A percentile compares a stretch with the other conserved stretches of the same genome.
phyloP scores from a whole-genome alignment of 2,797 vertebrate species.

The Spinibarbus caldwelli region DNA sequence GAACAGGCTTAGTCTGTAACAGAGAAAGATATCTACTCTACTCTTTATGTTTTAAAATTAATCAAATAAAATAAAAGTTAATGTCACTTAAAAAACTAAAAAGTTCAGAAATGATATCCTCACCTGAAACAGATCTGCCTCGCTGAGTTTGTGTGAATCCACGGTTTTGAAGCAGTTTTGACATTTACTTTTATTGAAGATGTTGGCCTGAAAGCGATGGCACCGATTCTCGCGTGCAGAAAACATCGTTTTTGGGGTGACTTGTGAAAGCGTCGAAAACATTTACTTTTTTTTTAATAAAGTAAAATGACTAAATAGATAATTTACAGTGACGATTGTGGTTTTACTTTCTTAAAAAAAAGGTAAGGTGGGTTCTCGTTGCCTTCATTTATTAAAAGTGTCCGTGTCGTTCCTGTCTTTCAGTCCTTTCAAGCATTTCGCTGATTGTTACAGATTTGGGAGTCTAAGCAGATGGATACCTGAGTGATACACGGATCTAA shows the following conservation, averaged over 20 bases:
- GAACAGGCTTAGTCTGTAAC: constrained; percentile 31
- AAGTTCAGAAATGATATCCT: background rate
- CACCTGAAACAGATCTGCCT: constrained; percentile 30
- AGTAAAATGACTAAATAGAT: background rate
- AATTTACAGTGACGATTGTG: background rate
- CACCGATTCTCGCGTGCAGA: constrained; percentile 44
- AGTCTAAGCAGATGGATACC: background rate
- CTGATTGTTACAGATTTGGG: background rate
- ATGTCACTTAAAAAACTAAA: background rate
- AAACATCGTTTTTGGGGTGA: constrained; percentile 19
- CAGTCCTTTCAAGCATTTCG: background rate
- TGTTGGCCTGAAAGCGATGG: constrained; percentile 53
- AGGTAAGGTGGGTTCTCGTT: background rate
- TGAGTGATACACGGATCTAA: background rate
- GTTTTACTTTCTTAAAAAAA: background rate
- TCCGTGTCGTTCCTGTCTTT: background rate
- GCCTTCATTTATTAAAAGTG: background rate
- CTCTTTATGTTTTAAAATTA: too few relatives aligned
- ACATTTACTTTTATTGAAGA: constrained; percentile 55
- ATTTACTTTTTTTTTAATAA: background rate
- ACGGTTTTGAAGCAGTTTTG: constrained; percentile 52
- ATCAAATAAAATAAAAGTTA: background rate
- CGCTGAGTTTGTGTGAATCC: constrained; percentile 42
- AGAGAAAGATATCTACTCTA: background rate
- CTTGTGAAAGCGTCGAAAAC: background rate